Evolutionary conservation across 2,888 invertebrate genomes (phyloP).

Genomic region (Scaptomyza flava): DNA sequence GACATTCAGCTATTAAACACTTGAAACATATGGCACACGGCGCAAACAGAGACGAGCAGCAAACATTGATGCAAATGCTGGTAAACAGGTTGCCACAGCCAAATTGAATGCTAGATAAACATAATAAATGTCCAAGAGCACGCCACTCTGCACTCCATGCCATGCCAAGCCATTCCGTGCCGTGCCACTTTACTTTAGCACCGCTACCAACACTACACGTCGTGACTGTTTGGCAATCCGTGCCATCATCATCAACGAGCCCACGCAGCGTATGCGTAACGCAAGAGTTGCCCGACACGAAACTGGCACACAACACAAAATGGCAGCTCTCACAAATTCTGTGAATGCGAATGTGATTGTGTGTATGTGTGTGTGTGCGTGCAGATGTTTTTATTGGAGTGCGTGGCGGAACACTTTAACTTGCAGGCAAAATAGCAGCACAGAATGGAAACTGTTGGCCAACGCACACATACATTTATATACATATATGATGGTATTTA

Average conservation of each 20-base stretch:
- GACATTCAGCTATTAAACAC: conserved; percentile 68
- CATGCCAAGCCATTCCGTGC: background rate
- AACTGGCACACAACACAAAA: conserved; percentile 52
- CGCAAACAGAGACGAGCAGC: conserved; percentile 19
- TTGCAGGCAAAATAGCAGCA: conserved; percentile 51
- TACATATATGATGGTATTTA: background rate
- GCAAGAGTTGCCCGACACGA: conserved; percentile 67
- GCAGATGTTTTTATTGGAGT: conserved; percentile 78
- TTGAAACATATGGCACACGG: conserved; percentile 64
- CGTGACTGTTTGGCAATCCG: conserved; percentile 42
- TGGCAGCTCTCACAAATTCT: conserved; percentile 38
- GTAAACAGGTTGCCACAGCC: conserved; percentile 59
- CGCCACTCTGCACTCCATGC: conserved; percentile 14
- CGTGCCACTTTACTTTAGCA: background rate
- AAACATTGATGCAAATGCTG: conserved; percentile 53
- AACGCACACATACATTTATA: conserved; percentile 7
- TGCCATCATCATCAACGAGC: conserved; percentile 41
- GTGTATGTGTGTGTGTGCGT: conserved; percentile 47
- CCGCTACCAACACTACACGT: background rate
- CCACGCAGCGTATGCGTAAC: conserved; percentile 72
- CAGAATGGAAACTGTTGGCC: conserved; percentile 46
- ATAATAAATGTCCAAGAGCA: conserved; percentile 61
- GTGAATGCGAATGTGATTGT: conserved; percentile 37
- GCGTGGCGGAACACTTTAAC: conserved; percentile 79
- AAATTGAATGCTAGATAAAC: conserved; percentile 66